Evolutionary conservation across 2,888 invertebrate genomes (phyloP), one percentile per base, ranked within the genome.

Genomic region (Sycophila texana): DNA sequence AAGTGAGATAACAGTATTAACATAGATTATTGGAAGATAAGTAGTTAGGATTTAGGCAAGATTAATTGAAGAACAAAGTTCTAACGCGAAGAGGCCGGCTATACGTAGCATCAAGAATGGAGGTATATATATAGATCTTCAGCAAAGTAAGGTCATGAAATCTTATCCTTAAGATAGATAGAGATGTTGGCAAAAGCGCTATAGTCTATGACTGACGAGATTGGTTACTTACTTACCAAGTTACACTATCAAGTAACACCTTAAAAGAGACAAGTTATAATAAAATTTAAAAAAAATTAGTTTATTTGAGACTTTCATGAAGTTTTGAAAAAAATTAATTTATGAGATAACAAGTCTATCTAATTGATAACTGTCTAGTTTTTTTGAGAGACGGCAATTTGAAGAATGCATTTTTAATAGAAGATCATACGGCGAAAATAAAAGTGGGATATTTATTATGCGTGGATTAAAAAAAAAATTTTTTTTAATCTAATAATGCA

Each of bases 21-120:
- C 5, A 53, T n/a, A n/a, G n/a, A 53, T 53, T 53, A 53, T 53
- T 53, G 84, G 83, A 83, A 84, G 86, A 85, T 84, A 84, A 84
- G 84, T 84, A 84, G 85, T n/a, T 49, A 57, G 65, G 86, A 86
- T 88, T 88, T 88, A 88, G 86, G 86, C 83, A 84, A 87, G 88
- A 88, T 88, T 88, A 88, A 88, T 88, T 86, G 86, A 84, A 86
- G 84, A 85, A 82, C 82, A 74, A 73, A 61, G 77, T 81, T 80
- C 73, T 30, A 75, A 63, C 65, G 58, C 22, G 39, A 79, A 79
- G 47, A 72, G 76, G 77, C 67, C n/a, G 14, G 16, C 16, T 53
- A 53, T 53, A 53, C 16, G 14, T 53, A 53, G 4, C 53, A 53
- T 16, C 57, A n/a, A 61, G 1, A 30, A 61, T 39, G 7, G 39